Percentiles rank a stretch among this genome's conserved stretches.
Evolutionary conservation across 2,888 invertebrate species (phyloP).

Genomic region (Alsophila aescularia): DNA sequence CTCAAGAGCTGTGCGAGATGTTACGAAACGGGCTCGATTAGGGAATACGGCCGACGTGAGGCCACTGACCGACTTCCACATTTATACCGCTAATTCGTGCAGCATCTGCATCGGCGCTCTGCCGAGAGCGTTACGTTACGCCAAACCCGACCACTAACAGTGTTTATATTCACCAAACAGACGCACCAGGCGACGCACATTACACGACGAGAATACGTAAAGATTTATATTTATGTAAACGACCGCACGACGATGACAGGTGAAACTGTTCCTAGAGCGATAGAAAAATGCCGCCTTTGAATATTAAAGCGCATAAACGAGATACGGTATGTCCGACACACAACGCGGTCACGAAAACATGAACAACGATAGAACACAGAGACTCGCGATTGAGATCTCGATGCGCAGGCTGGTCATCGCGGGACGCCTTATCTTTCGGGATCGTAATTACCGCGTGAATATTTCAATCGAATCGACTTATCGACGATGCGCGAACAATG

Average conservation of each 20-base stretch:
- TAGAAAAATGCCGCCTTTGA: conserved; percentile 64
- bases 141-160: conserved; percentile 60
- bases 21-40: conserved; percentile 79
- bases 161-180: conserved; percentile 72
- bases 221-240: conserved; percentile 74
- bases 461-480: conserved; percentile 77
- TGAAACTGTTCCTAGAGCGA: conserved; percentile 70
- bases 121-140: conserved; percentile 43
- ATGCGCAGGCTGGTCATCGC: conserved; percentile 50
- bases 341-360: conserved; percentile 60
- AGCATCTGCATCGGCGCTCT: conserved; percentile 69
- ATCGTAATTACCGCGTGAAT: conserved; percentile 80
- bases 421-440: conserved; percentile 65
- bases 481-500: conserved; percentile 74
- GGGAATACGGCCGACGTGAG: conserved; percentile 69
- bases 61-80: conserved; percentile 82
- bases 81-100: conserved; percentile 80
- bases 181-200: conserved; percentile 48
- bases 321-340: conserved; percentile 57
- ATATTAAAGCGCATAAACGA: conserved; percentile 62
- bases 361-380: conserved; percentile 57
- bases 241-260: conserved; percentile 67
- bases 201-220: conserved; percentile 72
- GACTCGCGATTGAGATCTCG: conserved; percentile 57
- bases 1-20: conserved; percentile 61